These are phyloP conservation scores for Diplodus puntazzo DNA, from an alignment of 2,797 vertebrate genomes.

Conservation along the genomic window DNA sequence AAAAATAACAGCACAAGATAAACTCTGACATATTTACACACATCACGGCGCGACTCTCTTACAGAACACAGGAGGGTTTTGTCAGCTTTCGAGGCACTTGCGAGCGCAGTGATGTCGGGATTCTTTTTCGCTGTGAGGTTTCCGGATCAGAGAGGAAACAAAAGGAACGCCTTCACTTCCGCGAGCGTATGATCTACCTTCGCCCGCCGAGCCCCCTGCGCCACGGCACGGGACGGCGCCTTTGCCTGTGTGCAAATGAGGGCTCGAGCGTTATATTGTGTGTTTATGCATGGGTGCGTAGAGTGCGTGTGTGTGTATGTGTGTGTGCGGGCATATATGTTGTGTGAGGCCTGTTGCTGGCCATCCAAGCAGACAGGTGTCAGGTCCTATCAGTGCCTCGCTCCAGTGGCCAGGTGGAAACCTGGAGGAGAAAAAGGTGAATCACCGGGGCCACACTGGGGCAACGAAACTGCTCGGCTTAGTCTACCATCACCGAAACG, in stretches of 20 bases:
- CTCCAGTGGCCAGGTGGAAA: slow-evolving; percentile 82
- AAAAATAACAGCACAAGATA: slow-evolving; percentile 51
- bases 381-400: slow-evolving; percentile 75
- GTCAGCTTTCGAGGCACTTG: slow-evolving; percentile 67
- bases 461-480: slow-evolving; percentile 67
- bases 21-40: slow-evolving; percentile 75
- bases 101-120: slow-evolving; percentile 6
- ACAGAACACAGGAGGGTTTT: slow-evolving; percentile 51
- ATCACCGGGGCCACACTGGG: slow-evolving; percentile 67
- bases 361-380: slow-evolving; percentile 84
- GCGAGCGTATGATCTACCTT: not conserved
- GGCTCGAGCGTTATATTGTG: slow-evolving; percentile 19
- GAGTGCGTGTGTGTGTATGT: slow-evolving; percentile 22
- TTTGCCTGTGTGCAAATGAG: slow-evolving; percentile 40
- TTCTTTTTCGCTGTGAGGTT: slow-evolving; percentile 9
- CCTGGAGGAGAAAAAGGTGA: slow-evolving; percentile 81
- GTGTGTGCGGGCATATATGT: slow-evolving; percentile 29
- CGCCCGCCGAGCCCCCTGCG: slow-evolving; percentile 16
- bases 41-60: slow-evolving; percentile 45
- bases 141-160: slow-evolving; percentile 9
- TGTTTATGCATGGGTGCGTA: slow-evolving; percentile 56
- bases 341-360: slow-evolving; percentile 74
- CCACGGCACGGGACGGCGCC: slow-evolving; percentile 15
- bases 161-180: not conserved
- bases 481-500: slow-evolving; percentile 53